Conservation (phyloP, 2,797 vertebrate species). For the Remorina albescens region DNA sequence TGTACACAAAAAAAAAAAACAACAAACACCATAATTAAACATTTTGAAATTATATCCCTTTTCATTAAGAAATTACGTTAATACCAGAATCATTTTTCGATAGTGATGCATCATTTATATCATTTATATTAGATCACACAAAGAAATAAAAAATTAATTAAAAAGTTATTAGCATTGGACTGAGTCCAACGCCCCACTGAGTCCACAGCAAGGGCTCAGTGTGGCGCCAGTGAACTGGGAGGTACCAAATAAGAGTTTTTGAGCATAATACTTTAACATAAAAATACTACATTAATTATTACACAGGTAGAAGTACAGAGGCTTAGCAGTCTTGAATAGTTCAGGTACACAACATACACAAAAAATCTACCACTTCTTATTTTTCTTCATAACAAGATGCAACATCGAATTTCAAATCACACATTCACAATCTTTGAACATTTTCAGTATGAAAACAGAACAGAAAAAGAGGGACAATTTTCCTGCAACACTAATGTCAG, state of each 20-base stretch:
- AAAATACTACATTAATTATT: constrained; percentile 87
- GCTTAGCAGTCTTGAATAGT: constrained; percentile 90
- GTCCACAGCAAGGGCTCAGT: constrained; percentile 78
- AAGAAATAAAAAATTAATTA: constrained; percentile 86
- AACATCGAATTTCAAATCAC: constrained; percentile 90
- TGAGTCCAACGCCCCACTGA: constrained; percentile 74
- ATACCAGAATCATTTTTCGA: constrained; percentile 93
- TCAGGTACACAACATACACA: constrained; percentile 83
- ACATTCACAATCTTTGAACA: constrained; percentile 88
- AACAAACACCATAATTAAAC: constrained; percentile 94
- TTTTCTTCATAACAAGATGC: constrained; percentile 89
- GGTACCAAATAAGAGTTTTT: constrained; percentile 88
- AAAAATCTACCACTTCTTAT: constrained; percentile 91
- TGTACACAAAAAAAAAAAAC: constrained; percentile 90
- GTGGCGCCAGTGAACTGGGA: constrained; percentile 77
- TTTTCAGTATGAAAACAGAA: constrained; percentile 91
- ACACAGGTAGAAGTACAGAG: constrained; percentile 86
- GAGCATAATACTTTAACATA: constrained; percentile 89
- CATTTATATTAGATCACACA: constrained; percentile 90
- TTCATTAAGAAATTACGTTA: constrained; percentile 99
- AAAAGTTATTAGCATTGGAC: constrained; percentile 88
- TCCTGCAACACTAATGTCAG: constrained; percentile 92
- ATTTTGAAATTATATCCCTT: constrained; percentile 97
- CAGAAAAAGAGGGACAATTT: constrained; percentile 88
- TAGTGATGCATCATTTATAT: constrained; percentile 86